Base-by-base conservation (phyloP, 2,888 invertebrate species). In the Drosophila mayaguana region DNA sequence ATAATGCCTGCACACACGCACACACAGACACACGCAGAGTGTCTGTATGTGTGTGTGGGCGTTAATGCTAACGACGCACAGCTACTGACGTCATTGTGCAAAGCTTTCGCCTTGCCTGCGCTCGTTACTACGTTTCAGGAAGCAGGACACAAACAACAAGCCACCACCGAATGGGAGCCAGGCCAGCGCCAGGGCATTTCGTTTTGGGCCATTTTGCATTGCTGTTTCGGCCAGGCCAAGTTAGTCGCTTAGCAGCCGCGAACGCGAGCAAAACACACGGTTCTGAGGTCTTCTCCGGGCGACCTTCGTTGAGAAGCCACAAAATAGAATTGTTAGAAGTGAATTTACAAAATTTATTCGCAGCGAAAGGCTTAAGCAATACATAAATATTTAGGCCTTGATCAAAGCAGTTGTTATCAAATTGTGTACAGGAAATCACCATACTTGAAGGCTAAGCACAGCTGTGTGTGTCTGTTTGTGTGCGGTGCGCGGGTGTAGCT, bases 181-280 rank as follows among this genome's bases (percentile, higher is more conserved):
- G 56, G 65, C 50, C 71, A 72, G 60, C 28, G 51, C 34, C 51
- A 75, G 61, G 60, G 62, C 48, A 69, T 61, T 68, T 55, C 57
- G 67, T 63, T 74, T 84, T 72, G 77, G 75, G 81, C 83, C 85
- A 86, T 83, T 88, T 80, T 64, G 75, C 77, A 63, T 67, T 61
- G 65, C 72, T 63, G 69, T 67, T 57, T 70, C 62, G 63, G 56
- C 64, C 72, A 64, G 78, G 72, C 62, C 65, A 80, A 81, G 77
- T 89, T 82, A 90, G 90, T 90, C 83, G 91, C 86, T 75, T 80
- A 86, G 80, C 82, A 90, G 89, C 90, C 82, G 91, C 83, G 86
- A 84, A 82, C 80, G 86, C 83, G 82, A 80, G 73, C 86, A 75
- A 72, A 74, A 83, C 80, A 83, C 65, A 72, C 54, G 55, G 51